Evolutionary conservation across 2,113 vertebrate genomes (phyloP).

Genomic region (Sciurus niger): DNA sequence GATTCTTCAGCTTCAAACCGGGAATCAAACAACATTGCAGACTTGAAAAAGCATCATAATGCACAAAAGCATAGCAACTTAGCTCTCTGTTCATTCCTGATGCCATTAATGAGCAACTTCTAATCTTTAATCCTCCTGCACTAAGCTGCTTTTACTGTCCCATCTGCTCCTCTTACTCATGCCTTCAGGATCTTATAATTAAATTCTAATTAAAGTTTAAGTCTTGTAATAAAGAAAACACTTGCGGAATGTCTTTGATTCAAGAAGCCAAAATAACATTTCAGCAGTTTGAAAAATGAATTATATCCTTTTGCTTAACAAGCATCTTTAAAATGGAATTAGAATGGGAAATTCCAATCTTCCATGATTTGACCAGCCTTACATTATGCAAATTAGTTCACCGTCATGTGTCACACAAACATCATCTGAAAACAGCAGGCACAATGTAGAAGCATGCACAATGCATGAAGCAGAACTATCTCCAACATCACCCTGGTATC

Average conservation of each 20-base stretch:
- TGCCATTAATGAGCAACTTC: constrained; percentile 67
- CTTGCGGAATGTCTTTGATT: constrained; percentile 85
- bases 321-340: constrained; percentile 80
- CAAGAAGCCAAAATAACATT: constrained; percentile 82
- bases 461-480: accelerated
- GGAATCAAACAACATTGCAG: constrained; percentile 50
- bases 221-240: constrained; percentile 86
- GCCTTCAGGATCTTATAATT: constrained; percentile 84
- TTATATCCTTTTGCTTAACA: constrained; percentile 83
- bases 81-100: constrained; percentile 58
- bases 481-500: too few relatives aligned
- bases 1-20: constrained; percentile 23
- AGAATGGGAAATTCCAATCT: constrained; percentile 77
- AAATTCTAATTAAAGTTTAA: constrained; percentile 86
- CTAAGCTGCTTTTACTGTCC: constrained; percentile 76
- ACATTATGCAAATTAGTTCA: constrained; percentile 69
- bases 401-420: background rate
- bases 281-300: constrained; percentile 81
- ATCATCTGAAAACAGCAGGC: background rate
- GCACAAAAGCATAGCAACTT: constrained; percentile 50
- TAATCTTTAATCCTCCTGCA: constrained; percentile 73
- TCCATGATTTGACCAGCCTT: constrained; percentile 68
- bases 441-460: too few relatives aligned
- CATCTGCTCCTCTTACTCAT: constrained; percentile 84
- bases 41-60: constrained; percentile 58